Percentiles rank a stretch among this genome's conserved stretches.
phyloP scores from a whole-genome alignment of 1,140 invertebrate genomes.

The Papilio machaon region DNA sequence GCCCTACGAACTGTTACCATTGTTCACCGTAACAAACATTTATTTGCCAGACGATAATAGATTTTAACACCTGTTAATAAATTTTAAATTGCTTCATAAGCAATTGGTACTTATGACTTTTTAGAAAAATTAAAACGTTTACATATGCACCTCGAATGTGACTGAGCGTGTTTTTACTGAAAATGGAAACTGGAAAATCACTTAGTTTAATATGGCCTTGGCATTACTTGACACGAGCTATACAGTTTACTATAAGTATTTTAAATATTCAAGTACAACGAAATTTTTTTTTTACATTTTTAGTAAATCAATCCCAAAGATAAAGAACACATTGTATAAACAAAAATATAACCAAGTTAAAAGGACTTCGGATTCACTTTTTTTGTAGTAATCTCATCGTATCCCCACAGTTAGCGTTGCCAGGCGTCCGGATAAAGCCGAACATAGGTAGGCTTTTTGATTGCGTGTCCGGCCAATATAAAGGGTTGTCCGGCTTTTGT shows the following conservation, averaged over 20 bases:
- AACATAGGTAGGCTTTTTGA: no score
- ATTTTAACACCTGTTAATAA: not conserved
- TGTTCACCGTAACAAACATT: constrained; percentile 22
- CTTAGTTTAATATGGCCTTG: constrained; percentile 54
- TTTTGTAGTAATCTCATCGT: no score
- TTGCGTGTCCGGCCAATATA: no score
- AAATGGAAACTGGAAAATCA: constrained; percentile 69
- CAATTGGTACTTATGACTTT: not conserved
- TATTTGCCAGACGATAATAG: not conserved
- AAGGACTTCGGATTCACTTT: no score
- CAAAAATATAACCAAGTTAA: no score
- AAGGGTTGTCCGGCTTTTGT: no score
- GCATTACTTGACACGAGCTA: constrained; percentile 52
- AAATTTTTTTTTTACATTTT: not conserved
- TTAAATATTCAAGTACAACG: constrained; percentile 27
- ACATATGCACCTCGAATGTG: constrained; percentile 43
- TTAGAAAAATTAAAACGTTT: not conserved
- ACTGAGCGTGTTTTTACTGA: constrained; percentile 60
- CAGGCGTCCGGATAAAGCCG: no score
- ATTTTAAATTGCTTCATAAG: not conserved
- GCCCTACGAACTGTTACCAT: constrained; percentile 33
- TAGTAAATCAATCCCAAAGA: not conserved
- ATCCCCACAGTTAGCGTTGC: no score
- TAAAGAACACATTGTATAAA: no score
- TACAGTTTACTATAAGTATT: constrained; percentile 27